Base-by-base conservation (phyloP, 2,888 invertebrate genomes). In the Toxonevra muliebris region DNA sequence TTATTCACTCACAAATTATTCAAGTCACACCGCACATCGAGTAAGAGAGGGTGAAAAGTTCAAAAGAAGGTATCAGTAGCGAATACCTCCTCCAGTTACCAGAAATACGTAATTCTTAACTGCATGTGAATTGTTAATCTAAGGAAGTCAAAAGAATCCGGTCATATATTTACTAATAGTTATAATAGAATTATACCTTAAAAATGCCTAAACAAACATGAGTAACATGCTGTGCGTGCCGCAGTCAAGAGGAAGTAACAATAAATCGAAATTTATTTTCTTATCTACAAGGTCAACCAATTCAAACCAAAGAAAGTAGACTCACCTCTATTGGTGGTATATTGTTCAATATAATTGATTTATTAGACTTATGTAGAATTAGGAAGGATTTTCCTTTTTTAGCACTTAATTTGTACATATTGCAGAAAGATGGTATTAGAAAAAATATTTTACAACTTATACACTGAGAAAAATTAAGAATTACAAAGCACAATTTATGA, bases 1-100 rank as follows among this genome's bases (percentile, higher is more conserved):
- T 77, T 79, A 78, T 74, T 77, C 75, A 74, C 71, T 71, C 40
- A n/a, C n/a, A 15, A 13, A 61, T 19, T 15, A 40, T 20, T 17
- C n/a, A 50, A 50, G 17, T 17, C n/a, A 50, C 15, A 52, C 12
- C n/a, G 10, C 15, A 52, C 10, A 52, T 17, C 15, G 5, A 48
- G 48, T 52, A n/a, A 63, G 57, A 48, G 63, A 57, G 55, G 63
- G 63, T 52, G 13, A 61, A 61, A 52, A 30, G 30, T 30, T 30
- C 30, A 30, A 30, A 30, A 30, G 30, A 30, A 30, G 30, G 30
- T 30, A 4, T 30, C 3, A 30, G 30, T 30, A 30, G 30, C 30
- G 30, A 30, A 4, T 30, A 30, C 30, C 30, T 30, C 30, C 30
- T 30, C 30, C 7, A 30, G 30, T 30, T 30, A 30, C 30, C 30